Conservation (phyloP, 2,797 vertebrate species). For the Phataginus tricuspis region DNA sequence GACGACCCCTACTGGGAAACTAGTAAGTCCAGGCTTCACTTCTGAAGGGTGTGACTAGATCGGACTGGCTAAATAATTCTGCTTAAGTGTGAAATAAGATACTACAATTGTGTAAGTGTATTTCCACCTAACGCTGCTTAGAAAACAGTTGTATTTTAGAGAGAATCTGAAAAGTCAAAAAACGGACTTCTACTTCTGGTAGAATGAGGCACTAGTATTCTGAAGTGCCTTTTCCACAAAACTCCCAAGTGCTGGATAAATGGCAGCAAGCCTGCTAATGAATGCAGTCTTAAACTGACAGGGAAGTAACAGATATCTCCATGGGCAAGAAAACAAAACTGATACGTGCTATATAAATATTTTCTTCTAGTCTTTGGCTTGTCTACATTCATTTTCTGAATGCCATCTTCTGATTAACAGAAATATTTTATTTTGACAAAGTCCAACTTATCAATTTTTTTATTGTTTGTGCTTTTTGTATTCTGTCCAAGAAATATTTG, state of each 20-base stretch:
- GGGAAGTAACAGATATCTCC: not conserved
- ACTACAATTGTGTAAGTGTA: not conserved
- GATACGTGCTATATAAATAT: not conserved
- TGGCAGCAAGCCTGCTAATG: not conserved
- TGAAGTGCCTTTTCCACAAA: constrained; percentile 10
- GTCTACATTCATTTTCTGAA: not conserved
- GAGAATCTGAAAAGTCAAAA: constrained; percentile 14
- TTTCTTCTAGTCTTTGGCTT: not conserved
- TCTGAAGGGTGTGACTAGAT: not conserved
- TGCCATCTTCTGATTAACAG: not conserved
- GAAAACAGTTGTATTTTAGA: constrained; percentile 8
- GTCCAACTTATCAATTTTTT: not conserved
- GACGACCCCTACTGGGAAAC: not conserved
- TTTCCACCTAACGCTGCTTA: not conserved
- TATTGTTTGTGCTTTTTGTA: not conserved
- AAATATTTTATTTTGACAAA: not conserved
- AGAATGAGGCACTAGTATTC: not conserved
- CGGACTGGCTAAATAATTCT: constrained; percentile 2
- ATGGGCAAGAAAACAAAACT: not conserved
- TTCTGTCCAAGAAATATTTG: not conserved
- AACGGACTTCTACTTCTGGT: not conserved
- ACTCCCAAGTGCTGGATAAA: not conserved
- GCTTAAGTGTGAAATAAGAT: not conserved
- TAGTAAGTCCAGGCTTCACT: not conserved
- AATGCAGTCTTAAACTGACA: not conserved